Conservation (phyloP, 2,888 invertebrate genomes). For the Agrochola circellaris region DNA sequence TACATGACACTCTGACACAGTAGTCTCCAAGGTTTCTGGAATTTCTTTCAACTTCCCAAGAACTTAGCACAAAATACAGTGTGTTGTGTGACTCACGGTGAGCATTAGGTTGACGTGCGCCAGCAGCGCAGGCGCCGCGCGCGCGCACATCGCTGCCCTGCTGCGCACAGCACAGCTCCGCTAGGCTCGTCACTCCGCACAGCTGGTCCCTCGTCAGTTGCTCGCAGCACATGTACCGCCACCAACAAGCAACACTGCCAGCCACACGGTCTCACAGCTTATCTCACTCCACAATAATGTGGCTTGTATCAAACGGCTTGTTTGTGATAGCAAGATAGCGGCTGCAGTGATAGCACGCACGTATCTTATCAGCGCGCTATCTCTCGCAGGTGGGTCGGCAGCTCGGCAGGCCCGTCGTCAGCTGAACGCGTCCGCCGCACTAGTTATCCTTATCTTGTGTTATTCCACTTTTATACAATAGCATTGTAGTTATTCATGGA, state of each 20-base stretch:
- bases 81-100: conserved; percentile 73
- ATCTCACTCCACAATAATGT: conserved; percentile 18
- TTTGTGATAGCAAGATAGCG: conserved; percentile 39
- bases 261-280: not conserved
- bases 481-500: conserved; percentile 14
- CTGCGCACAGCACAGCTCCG: conserved; percentile 10
- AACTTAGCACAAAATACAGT: not conserved
- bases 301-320: conserved; percentile 26
- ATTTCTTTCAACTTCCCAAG: not conserved
- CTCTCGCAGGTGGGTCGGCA: conserved; percentile 33
- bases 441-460: conserved; percentile 28
- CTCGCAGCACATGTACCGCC: not conserved
- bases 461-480: conserved; percentile 19
- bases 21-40: too few relatives aligned
- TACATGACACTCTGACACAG: too few relatives aligned
- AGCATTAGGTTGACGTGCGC: conserved; percentile 81
- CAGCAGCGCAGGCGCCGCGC: conserved; percentile 74
- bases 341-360: conserved; percentile 27
- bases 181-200: not conserved
- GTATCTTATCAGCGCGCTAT: conserved; percentile 51
- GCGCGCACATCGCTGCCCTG: conserved; percentile 59
- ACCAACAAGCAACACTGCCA: not conserved
- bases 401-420: conserved; percentile 14
- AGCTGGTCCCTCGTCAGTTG: not conserved
- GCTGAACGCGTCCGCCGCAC: not conserved